A percentile compares a stretch with the other conserved stretches of the same genome.
Conservation (phyloP, 2,888 invertebrate species). For the Yponomeuta evonymella region DNA sequence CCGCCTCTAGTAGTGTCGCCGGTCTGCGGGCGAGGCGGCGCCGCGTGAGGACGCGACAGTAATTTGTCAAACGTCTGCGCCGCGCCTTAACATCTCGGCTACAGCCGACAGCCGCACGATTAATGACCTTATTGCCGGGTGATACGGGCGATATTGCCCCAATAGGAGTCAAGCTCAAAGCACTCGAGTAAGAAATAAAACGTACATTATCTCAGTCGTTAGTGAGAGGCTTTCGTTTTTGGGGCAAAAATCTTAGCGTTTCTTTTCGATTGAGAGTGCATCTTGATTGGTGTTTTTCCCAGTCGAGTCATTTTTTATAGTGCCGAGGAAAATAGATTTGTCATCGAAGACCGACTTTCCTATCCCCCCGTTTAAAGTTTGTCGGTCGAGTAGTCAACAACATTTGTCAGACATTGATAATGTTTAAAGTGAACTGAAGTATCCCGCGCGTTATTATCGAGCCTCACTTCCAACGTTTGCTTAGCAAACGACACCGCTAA, state of each 20-base stretch:
- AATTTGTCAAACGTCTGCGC: constrained; percentile 16
- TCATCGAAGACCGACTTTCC: not conserved
- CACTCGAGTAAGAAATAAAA: constrained; percentile 8
- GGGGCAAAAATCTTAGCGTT: not conserved
- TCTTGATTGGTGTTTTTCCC: not conserved
- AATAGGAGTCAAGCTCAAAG: not conserved
- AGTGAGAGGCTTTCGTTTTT: constrained; percentile 1
- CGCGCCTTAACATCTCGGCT: constrained; percentile 12
- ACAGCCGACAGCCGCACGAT: constrained; percentile 9
- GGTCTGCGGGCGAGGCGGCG: not conserved
- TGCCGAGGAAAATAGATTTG: not conserved
- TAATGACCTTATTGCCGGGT: constrained; percentile 1
- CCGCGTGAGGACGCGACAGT: constrained; percentile 8
- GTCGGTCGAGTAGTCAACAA: not conserved
- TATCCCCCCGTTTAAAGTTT: not conserved
- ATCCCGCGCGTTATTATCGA: no score
- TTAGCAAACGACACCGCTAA: no score
- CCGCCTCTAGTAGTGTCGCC: not conserved
- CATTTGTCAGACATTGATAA: not conserved
- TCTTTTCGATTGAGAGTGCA: not conserved
- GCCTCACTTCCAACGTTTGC: no score
- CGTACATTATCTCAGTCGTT: constrained; percentile 4
- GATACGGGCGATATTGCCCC: not conserved
- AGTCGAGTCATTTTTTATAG: not conserved
- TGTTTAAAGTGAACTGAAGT: no score